A percentile compares a stretch with the other conserved stretches of the same genome.
Evolutionary conservation across 2,113 vertebrate genomes (phyloP).

Genomic region (Raphicerus campestris): DNA sequence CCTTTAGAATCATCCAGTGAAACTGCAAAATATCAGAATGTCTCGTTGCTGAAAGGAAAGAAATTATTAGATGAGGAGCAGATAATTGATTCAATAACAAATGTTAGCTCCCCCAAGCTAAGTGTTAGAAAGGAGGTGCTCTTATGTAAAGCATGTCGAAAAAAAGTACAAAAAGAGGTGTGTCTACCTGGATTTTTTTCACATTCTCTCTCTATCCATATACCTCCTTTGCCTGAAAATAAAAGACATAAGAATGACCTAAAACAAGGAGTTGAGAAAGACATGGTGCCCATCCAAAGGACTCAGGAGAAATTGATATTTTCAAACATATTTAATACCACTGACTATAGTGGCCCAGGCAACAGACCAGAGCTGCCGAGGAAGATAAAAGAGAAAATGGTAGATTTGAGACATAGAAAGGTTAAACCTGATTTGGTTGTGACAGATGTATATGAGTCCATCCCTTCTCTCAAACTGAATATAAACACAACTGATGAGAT

Average conservation of each 20-base stretch:
- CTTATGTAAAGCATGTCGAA: neutral
- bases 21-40: neutral
- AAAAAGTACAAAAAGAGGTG: neutral
- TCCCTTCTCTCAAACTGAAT: neutral
- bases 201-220: neutral
- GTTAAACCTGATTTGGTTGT: neutral
- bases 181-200: neutral
- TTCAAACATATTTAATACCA: neutral
- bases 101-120: neutral
- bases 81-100: neutral
- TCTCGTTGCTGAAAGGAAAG: neutral
- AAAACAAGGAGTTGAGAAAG: neutral
- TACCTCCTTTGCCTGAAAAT: neutral
- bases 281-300: neutral
- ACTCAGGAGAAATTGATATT: neutral
- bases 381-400: neutral
- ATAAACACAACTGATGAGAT: neutral
- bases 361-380: neutral
- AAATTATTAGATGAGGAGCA: neutral
- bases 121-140: neutral
- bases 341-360: neutral
- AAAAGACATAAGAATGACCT: neutral
- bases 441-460: neutral
- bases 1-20: neutral
- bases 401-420: neutral